Percentiles rank a stretch among this genome's conserved stretches.
Evolutionary conservation across 2,113 vertebrate species (phyloP).

Genomic region (Corvus cornix): DNA sequence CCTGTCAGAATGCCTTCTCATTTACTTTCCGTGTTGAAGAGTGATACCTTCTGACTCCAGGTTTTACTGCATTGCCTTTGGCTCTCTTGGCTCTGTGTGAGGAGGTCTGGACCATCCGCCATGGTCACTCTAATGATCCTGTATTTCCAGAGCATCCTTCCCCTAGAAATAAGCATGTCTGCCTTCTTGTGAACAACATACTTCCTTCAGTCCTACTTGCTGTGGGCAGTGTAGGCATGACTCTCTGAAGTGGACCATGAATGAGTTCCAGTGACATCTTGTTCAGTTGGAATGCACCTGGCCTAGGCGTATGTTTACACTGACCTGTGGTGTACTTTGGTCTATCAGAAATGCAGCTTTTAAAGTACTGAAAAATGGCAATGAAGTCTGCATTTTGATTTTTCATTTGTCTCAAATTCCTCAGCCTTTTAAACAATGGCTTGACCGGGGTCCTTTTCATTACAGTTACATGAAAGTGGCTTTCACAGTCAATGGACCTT

Average conservation of each 20-base stretch:
- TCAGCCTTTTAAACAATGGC: neutral
- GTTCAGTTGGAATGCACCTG: neutral
- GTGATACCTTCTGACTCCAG: neutral
- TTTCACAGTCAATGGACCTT: neutral
- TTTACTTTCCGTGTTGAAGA: neutral
- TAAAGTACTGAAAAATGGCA: neutral
- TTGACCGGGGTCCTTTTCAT: neutral
- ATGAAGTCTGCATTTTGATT: neutral
- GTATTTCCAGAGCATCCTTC: neutral
- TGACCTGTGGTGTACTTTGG: neutral
- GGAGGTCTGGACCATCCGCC: neutral
- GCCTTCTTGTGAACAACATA: neutral
- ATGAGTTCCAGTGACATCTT: neutral
- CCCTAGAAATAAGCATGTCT: neutral
- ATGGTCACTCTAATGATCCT: neutral
- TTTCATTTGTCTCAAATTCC: neutral
- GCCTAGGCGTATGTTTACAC: neutral
- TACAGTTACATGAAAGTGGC: neutral
- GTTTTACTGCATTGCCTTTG: neutral
- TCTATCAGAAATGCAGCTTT: neutral
- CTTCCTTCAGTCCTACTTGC: neutral
- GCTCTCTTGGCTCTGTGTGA: neutral
- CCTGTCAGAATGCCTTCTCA: neutral
- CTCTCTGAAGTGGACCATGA: neutral
- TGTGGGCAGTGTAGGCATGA: neutral